Base-by-base conservation (phyloP, 1,140 invertebrate genomes). In the Drosophila equinoxialis region DNA sequence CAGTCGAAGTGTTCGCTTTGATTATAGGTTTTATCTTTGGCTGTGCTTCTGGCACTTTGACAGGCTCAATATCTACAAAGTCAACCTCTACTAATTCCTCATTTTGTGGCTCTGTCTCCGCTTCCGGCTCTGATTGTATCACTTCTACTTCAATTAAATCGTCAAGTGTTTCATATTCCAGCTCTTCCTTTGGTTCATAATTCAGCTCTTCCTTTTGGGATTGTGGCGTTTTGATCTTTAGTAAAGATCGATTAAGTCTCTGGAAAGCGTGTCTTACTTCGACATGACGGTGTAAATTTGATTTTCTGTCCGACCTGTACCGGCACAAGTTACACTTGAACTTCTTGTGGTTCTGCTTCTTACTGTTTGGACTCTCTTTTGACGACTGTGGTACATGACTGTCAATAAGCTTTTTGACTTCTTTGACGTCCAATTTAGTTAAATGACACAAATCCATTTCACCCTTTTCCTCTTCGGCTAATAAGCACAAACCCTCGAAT, bases 251-350 rank as follows among this genome's bases (percentile, higher is more conserved):
- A 30, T 30, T 30, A 6, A 30, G 30, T 30, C 30, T 3, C 3
- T 10, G n/a, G 35, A 10, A 39, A 10, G 58, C 63, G 23, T 77
- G 74, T 0, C 74, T 55, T 3, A 77, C 51, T 0, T 77, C 66
- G 8, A 48, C 26, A 20, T 77, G 74, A 11, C 74, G 60, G 14
- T 30, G 48, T 0, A 77, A 74, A 17, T 77, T 77, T 1, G 66
- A 66, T 55, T 77, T 77, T 3, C 74, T 26, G 10, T 77, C 74
- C 2, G 74, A 77, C 23, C 74, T 77, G 42, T 77, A 77, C 13
- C 58, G 41, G 42, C 74, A 77, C 7, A 77, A 17, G 1, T 37
- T n/a, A 26, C 74, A 77, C 37, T 77, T 76, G 13, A 33, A 77
- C 11, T 20, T n/a, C 20, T 11, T 41, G 35, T 77, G 41, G 11